A percentile compares a stretch with the other conserved stretches of the same genome.
phyloP scores from a whole-genome alignment of 1,140 invertebrate species.

The Oedothorax gibbosus region DNA sequence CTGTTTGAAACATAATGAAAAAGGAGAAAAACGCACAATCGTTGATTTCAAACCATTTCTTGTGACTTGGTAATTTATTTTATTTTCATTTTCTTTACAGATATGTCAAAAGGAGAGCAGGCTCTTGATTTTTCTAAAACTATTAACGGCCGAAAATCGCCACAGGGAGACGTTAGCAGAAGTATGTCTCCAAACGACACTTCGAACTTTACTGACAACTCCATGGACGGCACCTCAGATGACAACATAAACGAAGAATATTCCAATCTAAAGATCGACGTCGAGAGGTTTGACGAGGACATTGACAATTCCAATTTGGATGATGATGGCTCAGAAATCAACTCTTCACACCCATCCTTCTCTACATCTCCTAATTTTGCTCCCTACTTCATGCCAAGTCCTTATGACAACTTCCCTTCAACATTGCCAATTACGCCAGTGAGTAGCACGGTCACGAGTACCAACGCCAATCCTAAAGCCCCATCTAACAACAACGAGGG shows the following conservation, averaged over 20 bases:
- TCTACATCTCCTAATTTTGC: constrained; percentile 33
- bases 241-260: constrained; percentile 27
- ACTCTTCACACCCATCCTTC: constrained; percentile 16
- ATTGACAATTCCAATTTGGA: constrained; percentile 41
- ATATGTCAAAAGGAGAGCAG: constrained; percentile 40
- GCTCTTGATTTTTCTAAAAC: constrained; percentile 48
- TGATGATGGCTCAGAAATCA: constrained; percentile 39
- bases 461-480: constrained; percentile 72
- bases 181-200: constrained; percentile 60
- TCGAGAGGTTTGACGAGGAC: constrained; percentile 71
- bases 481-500: background rate
- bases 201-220: constrained; percentile 55
- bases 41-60: background rate
- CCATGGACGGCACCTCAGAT: constrained; percentile 33
- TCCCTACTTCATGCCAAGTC: constrained; percentile 24
- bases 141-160: constrained; percentile 36
- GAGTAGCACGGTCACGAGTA: constrained; percentile 8
- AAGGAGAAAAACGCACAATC: background rate
- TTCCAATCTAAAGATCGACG: constrained; percentile 36
- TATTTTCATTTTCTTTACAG: background rate
- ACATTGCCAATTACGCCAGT: background rate
- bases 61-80: background rate
- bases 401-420: constrained; percentile 17
- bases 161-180: constrained; percentile 10
- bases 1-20: background rate